Base-by-base conservation (phyloP, 2,113 vertebrate species). In the Antechinus stuartii region DNA sequence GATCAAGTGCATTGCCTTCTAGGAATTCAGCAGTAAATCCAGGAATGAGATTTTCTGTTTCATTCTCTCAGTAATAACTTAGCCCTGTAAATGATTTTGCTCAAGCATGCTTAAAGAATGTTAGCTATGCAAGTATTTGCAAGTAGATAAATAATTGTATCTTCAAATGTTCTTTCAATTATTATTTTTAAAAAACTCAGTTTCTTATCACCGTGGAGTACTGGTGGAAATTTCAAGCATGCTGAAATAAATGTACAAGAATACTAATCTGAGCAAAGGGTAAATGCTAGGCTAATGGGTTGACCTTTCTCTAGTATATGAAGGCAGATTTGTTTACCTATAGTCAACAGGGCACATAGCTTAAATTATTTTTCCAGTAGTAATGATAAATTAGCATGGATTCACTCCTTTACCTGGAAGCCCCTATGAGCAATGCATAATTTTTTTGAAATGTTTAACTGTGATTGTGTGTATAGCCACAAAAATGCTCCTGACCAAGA, bases 11-110 rank as follows among this genome's bases (percentile, higher is more conserved):
- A 46, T 52, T 56, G 89, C 52, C 54, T 91, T 92, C 27, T n/a
- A 91, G 93, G 54, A 96, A 96, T 8, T 57, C 52, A 92, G 56
- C 94, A 94, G 57, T 47, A 50, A 6, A 52, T 54, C 84, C 9
- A 94, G 92, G 92, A 95, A 96, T 93, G 27, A 93, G 49, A 95
- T 90, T 95, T 90, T 35, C n/a, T 95, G 2, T 89, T 92, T 91
- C 50, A 52, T 10, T 93, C 90, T 91, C 89, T 8, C 49, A n/a
- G 46, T 0, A 93, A 91, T 91, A 94, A 26, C 27, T 91, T n/a
- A 46, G 49, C 52, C 30, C 25, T 2, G 22, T 6, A n/a, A 5
- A 35, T 0, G 4, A 35, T 42, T 95, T 93, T 91, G 26, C 92
- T 91, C 92, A 76, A 49, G n/a, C 76, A 57, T 49, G 76, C n/a